These are phyloP conservation scores for Pungitius pungitius DNA, from an alignment of 2,113 vertebrate genomes.

Conservation along the genomic window DNA sequence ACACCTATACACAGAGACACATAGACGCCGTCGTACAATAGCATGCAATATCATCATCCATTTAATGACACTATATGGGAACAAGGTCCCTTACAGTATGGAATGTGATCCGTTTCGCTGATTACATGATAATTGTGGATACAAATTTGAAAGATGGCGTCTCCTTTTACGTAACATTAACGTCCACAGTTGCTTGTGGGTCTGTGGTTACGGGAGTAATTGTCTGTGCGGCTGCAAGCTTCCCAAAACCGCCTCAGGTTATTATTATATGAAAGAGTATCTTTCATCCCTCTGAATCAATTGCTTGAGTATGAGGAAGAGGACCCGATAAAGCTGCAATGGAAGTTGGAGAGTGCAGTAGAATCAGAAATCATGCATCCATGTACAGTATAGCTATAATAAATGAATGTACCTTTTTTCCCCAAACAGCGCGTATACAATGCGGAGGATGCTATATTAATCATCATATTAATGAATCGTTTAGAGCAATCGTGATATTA, in stretches of 20 bases:
- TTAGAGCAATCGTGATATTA: constrained; percentile 17
- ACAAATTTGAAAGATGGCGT: neutral
- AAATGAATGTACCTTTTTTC: neutral
- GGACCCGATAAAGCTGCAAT: neutral
- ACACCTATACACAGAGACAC: constrained; percentile 2
- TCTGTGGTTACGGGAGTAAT: neutral
- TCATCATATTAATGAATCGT: constrained; percentile 4
- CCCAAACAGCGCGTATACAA: neutral
- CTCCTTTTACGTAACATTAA: neutral
- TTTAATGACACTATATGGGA: constrained; percentile 29
- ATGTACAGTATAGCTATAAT: neutral
- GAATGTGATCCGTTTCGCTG: neutral
- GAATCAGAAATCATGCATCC: neutral
- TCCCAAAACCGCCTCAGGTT: constrained; percentile 14
- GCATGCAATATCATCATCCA: neutral
- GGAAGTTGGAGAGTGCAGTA: neutral
- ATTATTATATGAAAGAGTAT: constrained; percentile 5
- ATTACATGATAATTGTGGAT: neutral
- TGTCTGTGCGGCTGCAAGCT: neutral
- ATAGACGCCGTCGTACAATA: neutral
- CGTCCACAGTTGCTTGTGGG: neutral
- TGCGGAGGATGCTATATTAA: constrained; percentile 4
- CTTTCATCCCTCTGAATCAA: neutral
- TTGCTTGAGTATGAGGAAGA: neutral
- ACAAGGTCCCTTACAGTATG: neutral